Percentiles rank a stretch among this genome's conserved stretches.
Evolutionary conservation across 2,888 invertebrate species (phyloP).

Genomic region (Amiota mariae): DNA sequence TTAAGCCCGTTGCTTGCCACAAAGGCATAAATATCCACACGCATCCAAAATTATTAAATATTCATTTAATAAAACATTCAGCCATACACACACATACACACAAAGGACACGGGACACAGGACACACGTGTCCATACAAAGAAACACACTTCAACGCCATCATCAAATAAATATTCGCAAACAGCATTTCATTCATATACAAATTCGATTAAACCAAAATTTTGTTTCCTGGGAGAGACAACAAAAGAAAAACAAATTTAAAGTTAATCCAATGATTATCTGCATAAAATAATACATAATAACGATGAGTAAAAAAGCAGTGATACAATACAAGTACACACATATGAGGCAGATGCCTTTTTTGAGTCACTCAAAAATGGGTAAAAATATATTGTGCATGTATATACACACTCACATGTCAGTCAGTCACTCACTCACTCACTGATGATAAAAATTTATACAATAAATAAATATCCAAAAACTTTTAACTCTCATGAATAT

Average conservation of each 20-base stretch:
- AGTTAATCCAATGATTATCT: conserved; percentile 46
- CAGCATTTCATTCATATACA: not conserved
- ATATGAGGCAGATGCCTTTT: not conserved
- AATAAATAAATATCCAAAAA: conserved; percentile 66
- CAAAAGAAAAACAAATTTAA: conserved; percentile 5
- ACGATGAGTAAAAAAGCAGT: not conserved
- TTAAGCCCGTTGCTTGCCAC: too few relatives aligned
- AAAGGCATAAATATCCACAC: too few relatives aligned
- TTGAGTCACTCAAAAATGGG: too few relatives aligned
- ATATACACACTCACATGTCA: conserved; percentile 43
- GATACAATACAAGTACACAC: not conserved
- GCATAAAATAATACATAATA: conserved; percentile 32
- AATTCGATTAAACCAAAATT: not conserved
- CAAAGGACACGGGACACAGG: not conserved
- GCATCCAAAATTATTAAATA: too few relatives aligned
- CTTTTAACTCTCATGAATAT: conserved; percentile 65
- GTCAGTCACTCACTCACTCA: conserved; percentile 48
- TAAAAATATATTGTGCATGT: conserved; percentile 22
- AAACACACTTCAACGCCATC: not conserved
- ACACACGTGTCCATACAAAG: too few relatives aligned
- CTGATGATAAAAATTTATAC: conserved; percentile 52
- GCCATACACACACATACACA: not conserved
- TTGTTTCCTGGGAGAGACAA: conserved; percentile 16
- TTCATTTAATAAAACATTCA: too few relatives aligned
- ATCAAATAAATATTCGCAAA: not conserved